Conservation (phyloP, 2,797 vertebrate genomes). For the Neosilurus mollespiculum region DNA sequence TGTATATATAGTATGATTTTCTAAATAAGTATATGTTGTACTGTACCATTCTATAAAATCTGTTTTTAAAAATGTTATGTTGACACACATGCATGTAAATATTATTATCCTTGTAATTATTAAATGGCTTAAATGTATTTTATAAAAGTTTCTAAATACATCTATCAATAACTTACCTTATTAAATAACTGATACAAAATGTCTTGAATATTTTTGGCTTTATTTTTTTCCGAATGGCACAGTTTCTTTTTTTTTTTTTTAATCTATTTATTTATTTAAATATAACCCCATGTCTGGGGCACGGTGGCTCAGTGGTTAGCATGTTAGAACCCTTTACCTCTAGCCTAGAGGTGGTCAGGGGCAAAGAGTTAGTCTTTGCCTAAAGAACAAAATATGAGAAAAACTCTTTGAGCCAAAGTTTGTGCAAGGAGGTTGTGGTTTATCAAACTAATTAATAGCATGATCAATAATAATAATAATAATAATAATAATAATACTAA, state of each 20-base stretch:
- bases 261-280: background rate
- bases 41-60: slow-evolving; percentile 43
- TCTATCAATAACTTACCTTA: slow-evolving; percentile 24
- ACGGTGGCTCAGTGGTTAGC: background rate
- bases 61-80: slow-evolving; percentile 26
- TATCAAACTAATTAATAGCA: too few relatives aligned
- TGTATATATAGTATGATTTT: slow-evolving; percentile 24
- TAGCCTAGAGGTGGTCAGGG: too few relatives aligned
- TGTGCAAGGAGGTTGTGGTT: too few relatives aligned
- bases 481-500: too few relatives aligned
- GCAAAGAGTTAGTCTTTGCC: too few relatives aligned
- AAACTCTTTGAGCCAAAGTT: too few relatives aligned
- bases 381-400: too few relatives aligned
- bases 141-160: slow-evolving; percentile 41
- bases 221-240: background rate
- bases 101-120: slow-evolving; percentile 52
- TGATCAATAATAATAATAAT: too few relatives aligned
- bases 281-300: background rate
- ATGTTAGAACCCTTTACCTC: too few relatives aligned
- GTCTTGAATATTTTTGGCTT: background rate
- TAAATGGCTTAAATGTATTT: slow-evolving; percentile 51
- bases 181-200: slow-evolving; percentile 22
- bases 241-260: too few relatives aligned
- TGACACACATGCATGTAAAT: slow-evolving; percentile 41
- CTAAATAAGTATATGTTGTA: slow-evolving; percentile 36